Evolutionary conservation across 1,140 invertebrate species (phyloP), one percentile per base, ranked within the genome.

Genomic region (Formica selysi): DNA sequence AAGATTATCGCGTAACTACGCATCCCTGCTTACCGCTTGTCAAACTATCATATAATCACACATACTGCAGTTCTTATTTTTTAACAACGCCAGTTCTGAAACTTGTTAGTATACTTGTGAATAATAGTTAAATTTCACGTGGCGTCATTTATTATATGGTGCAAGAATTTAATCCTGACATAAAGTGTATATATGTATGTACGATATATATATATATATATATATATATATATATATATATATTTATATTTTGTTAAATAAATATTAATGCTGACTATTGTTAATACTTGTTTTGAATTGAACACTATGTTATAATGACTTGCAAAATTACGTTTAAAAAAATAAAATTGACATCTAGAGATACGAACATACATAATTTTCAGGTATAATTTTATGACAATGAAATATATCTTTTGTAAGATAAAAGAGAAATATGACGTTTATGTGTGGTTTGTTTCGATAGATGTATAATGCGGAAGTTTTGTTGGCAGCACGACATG

Each of bases 401-500:
- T 64, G 3, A 38, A 36, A 74, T 26, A 61, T 59, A 59, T 13
- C 1, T 44, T 81, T 44, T 26, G 54, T 8, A 41, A 74, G 38
- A 83, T 61, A 38, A 41, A 57, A 13, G 16, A 19, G 48, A 41
- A 32, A 22, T 13, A 59, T 3, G 22, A 36, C 19, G 19, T 13
- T 32, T n/a, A 36, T 26, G 22, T 51, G 48, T 51, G 16, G 26
- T 36, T 38, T 62, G 54, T 85, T 78, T 65, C 59, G 32, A 67
- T 78, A 61, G 73, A 85, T 64, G 44, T 78, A 65, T 78, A 64
- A 76, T 54, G 71, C 73, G 81, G 41, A 65, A 84, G 81, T 85
- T 85, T 85, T 85, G 32, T 78, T 61, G 22, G 81, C 61, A 38
- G 81, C 59, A 76, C 22, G 48, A 84, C 22, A 54, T 62, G 57